phyloP scores from a whole-genome alignment of 1,140 invertebrate species.

The Globodera rostochiensis region DNA sequence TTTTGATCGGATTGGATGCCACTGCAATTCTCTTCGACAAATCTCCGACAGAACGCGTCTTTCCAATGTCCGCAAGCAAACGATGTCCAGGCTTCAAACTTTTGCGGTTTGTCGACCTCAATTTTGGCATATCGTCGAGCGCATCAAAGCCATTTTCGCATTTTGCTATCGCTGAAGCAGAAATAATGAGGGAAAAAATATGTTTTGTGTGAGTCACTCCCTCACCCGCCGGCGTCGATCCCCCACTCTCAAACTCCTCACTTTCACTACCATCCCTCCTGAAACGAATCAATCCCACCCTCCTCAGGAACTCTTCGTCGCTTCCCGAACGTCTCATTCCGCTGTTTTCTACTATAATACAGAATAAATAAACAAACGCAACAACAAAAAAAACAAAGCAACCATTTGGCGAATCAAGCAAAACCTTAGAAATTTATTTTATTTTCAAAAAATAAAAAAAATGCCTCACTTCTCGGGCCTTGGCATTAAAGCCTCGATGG shows the following conservation, averaged over 20 bases:
- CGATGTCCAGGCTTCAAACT: constrained; percentile 16
- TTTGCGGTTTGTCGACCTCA: constrained; percentile 15
- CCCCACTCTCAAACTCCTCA: constrained; percentile 14
- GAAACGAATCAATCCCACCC: constrained; percentile 19
- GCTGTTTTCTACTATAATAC: background rate
- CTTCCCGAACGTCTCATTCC: constrained; percentile 17
- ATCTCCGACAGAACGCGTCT: constrained; percentile 17
- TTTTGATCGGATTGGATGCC: background rate
- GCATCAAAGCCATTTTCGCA: constrained; percentile 12
- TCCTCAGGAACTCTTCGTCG: constrained; percentile 34
- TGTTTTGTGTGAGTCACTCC: background rate
- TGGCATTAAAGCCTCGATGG: constrained; percentile 22
- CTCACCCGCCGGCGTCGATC: constrained; percentile 6
- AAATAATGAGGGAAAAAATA: background rate
- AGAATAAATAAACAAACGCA: background rate
- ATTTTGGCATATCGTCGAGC: constrained; percentile 18
- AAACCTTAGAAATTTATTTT: background rate
- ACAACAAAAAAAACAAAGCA: background rate
- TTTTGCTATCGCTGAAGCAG: background rate
- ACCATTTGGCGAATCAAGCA: constrained; percentile 15
- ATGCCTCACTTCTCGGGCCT: constrained; percentile 4
- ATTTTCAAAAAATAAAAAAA: background rate
- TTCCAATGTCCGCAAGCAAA: constrained; percentile 14
- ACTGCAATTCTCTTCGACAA: background rate
- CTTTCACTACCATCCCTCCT: constrained; percentile 33